Percentiles rank a stretch among this genome's conserved stretches.
phyloP scores from a whole-genome alignment of 2,797 vertebrate genomes.

The Lacerta bilineata region DNA sequence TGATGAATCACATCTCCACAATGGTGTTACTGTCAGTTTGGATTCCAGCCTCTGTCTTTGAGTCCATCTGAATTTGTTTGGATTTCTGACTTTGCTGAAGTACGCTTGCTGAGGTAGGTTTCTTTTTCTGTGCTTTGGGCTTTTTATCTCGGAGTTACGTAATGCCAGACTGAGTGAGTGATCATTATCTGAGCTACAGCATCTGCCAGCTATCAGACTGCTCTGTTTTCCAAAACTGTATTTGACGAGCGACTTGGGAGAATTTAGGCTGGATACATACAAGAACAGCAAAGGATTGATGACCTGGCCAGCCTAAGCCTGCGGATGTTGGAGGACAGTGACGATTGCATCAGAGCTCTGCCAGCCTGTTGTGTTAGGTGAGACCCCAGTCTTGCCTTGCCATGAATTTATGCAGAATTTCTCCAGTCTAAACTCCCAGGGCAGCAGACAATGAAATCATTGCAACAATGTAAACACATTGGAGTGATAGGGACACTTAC shows the following conservation, averaged over 20 bases:
- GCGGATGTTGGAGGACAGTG: not conserved
- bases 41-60: not conserved
- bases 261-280: not conserved
- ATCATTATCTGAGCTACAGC: not conserved
- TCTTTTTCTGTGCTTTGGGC: not conserved
- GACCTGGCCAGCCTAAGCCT: not conserved
- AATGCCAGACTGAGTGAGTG: not conserved
- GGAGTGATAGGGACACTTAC: not conserved
- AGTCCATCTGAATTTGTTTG: not conserved
- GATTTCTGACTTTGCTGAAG: not conserved
- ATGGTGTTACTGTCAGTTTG: not conserved
- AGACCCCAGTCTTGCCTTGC: no score
- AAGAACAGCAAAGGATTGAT: no score
- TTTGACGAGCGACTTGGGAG: not conserved
- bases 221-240: constrained; percentile 8
- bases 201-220: not conserved
- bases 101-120: not conserved
- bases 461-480: no score
- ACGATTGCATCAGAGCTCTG: not conserved
- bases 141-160: not conserved
- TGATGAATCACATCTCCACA: not conserved
- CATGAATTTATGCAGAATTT: not conserved
- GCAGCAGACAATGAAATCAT: not conserved
- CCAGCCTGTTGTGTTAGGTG: not conserved
- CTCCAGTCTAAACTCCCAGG: not conserved